Percentiles rank a stretch among this genome's conserved stretches.
Conservation (phyloP, 92 coral and sea anemone genomes). For the Epizoanthus fatuus region DNA sequence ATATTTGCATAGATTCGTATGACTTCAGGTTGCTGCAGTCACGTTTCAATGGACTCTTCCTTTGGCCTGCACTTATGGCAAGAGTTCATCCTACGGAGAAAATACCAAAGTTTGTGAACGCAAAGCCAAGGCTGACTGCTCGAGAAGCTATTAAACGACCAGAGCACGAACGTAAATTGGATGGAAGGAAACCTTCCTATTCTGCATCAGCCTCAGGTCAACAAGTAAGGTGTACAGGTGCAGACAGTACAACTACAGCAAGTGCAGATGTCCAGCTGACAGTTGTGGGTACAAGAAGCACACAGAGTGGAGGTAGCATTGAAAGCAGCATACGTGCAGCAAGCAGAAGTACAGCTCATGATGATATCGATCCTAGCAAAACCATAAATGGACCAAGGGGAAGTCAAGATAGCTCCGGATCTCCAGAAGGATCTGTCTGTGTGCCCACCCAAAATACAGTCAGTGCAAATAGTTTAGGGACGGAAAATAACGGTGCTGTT, state of each 20-base stretch:
- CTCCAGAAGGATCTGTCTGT: background rate
- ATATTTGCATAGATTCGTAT: constrained; percentile 63
- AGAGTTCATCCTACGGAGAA: constrained; percentile 63
- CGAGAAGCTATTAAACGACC: background rate
- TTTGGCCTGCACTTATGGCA: constrained; percentile 94
- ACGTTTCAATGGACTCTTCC: constrained; percentile 88
- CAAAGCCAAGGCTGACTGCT: constrained; percentile 22
- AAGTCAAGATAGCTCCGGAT: background rate
- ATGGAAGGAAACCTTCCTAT: background rate
- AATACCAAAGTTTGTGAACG: constrained; percentile 54
- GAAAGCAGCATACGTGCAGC: background rate
- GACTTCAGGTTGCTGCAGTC: constrained; percentile 81
- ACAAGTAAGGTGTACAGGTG: too few species aligned
- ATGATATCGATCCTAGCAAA: background rate
- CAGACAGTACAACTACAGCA: background rate
- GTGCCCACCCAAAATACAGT: background rate
- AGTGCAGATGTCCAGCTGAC: background rate
- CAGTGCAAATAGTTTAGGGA: background rate
- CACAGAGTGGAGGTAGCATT: background rate
- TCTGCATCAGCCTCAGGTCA: too few species aligned
- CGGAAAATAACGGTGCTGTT: background rate
- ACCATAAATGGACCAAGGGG: background rate
- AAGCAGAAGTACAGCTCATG: background rate
- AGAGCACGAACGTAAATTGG: too few species aligned
- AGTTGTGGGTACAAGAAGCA: background rate